Percentiles rank a stretch among this genome's conserved stretches.
These are phyloP conservation scores for Cottus gobio DNA, from an alignment of 2,113 vertebrate genomes.

Conservation along the genomic window DNA sequence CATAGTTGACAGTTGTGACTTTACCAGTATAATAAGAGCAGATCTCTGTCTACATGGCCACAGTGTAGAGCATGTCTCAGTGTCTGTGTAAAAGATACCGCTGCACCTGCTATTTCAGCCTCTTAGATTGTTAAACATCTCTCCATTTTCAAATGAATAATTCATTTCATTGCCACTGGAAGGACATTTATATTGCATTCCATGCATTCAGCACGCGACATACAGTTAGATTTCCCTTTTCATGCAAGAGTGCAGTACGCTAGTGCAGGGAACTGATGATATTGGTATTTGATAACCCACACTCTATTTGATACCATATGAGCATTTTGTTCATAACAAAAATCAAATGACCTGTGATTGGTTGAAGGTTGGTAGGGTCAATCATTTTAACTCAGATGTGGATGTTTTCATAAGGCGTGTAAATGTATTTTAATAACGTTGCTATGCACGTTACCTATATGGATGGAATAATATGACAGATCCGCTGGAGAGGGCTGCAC, in stretches of 20 bases:
- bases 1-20: background rate
- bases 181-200: constrained; percentile 50
- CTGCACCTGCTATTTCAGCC: constrained; percentile 46
- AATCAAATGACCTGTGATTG: background rate
- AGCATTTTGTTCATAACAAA: background rate
- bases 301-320: background rate
- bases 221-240: constrained; percentile 32
- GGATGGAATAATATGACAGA: background rate
- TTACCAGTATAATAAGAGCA: background rate
- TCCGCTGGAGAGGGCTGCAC: no score
- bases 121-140: constrained; percentile 53
- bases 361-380: background rate
- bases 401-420: background rate
- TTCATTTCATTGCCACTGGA: constrained; percentile 47
- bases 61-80: constrained; percentile 15
- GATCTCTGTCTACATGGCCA: constrained; percentile 14
- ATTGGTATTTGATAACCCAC: constrained; percentile 14
- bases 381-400: background rate
- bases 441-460: background rate
- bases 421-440: background rate
- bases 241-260: constrained; percentile 10
- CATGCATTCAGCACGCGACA: constrained; percentile 26
- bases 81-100: constrained; percentile 53
- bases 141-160: constrained; percentile 64
- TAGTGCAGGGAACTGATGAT: constrained; percentile 9